phyloP scores from a whole-genome alignment of 2,797 vertebrate species.

The Acanthurus lineatus region DNA sequence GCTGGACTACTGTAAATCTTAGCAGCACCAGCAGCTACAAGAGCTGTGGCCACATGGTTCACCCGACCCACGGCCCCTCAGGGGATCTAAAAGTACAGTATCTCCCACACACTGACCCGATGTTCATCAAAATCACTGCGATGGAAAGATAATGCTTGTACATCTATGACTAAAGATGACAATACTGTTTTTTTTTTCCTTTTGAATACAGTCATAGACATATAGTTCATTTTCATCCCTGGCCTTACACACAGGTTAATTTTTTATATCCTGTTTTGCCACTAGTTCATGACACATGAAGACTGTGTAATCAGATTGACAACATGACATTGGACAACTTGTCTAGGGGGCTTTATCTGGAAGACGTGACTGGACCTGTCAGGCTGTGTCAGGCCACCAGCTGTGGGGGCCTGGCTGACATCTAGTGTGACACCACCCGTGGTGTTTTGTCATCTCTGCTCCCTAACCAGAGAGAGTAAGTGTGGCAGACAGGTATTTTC shows the following conservation, averaged over 20 bases:
- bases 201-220: no score
- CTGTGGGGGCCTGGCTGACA: slow-evolving; percentile 79
- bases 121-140: slow-evolving; percentile 38
- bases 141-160: slow-evolving; percentile 14
- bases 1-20: slow-evolving; percentile 69
- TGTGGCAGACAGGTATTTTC: slow-evolving; percentile 81
- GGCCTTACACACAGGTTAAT: slow-evolving; percentile 45
- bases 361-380: slow-evolving; percentile 82
- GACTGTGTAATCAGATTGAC: slow-evolving; percentile 82
- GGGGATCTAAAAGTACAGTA: slow-evolving; percentile 64
- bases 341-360: slow-evolving; percentile 77
- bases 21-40: slow-evolving; percentile 69
- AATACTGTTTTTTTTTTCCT: neutral
- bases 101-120: slow-evolving; percentile 40
- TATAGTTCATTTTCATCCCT: slow-evolving; percentile 16
- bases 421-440: slow-evolving; percentile 84
- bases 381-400: slow-evolving; percentile 81
- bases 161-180: slow-evolving; percentile 2
- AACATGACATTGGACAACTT: slow-evolving; percentile 83
- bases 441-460: slow-evolving; percentile 83
- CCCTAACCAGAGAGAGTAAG: slow-evolving; percentile 69
- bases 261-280: slow-evolving; percentile 49
- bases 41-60: slow-evolving; percentile 69
- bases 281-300: slow-evolving; percentile 67
- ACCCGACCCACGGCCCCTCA: slow-evolving; percentile 36